Percentiles rank a stretch among this genome's conserved stretches.
These are phyloP conservation scores for Drosophila hamatofila DNA, from an alignment of 2,888 invertebrate genomes.

Conservation along the genomic window DNA sequence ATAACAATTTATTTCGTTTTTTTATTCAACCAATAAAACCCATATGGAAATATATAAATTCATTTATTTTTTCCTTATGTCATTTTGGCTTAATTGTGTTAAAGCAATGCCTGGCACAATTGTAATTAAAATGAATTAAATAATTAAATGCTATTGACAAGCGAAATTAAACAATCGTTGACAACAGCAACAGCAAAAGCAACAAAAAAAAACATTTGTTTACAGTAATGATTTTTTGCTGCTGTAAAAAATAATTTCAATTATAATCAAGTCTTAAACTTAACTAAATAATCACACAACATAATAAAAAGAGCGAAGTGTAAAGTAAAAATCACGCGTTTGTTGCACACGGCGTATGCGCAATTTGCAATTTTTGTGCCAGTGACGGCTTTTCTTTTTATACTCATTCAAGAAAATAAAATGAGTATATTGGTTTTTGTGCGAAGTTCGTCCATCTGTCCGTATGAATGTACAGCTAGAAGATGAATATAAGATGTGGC, in stretches of 20 bases:
- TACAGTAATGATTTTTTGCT: neutral
- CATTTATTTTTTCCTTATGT: neutral
- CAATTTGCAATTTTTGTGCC: slow-evolving; percentile 46
- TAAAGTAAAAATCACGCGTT: slow-evolving; percentile 23
- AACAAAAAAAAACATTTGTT: slow-evolving; percentile 2
- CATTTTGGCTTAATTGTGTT: slow-evolving; percentile 22
- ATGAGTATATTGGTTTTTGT: too few species aligned
- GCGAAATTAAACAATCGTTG: slow-evolving; percentile 10
- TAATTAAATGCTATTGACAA: slow-evolving; percentile 23
- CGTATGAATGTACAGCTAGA: too few species aligned
- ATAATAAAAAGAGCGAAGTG: neutral
- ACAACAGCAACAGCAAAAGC: neutral
- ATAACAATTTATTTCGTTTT: slow-evolving; percentile 8
- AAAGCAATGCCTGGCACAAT: slow-evolving; percentile 21
- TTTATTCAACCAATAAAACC: neutral
- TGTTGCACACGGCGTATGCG: slow-evolving; percentile 40
- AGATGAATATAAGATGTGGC: too few species aligned
- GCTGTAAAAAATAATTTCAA: slow-evolving; percentile 25
- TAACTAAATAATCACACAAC: neutral
- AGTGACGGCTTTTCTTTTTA: neutral
- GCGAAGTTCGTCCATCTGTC: too few species aligned
- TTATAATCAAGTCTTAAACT: slow-evolving; percentile 34
- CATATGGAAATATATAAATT: slow-evolving; percentile 1
- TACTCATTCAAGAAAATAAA: too few species aligned
- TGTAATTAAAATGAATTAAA: slow-evolving; percentile 41